Conservation (phyloP, 2,888 invertebrate genomes). For the Patella ulyssiponensis region DNA sequence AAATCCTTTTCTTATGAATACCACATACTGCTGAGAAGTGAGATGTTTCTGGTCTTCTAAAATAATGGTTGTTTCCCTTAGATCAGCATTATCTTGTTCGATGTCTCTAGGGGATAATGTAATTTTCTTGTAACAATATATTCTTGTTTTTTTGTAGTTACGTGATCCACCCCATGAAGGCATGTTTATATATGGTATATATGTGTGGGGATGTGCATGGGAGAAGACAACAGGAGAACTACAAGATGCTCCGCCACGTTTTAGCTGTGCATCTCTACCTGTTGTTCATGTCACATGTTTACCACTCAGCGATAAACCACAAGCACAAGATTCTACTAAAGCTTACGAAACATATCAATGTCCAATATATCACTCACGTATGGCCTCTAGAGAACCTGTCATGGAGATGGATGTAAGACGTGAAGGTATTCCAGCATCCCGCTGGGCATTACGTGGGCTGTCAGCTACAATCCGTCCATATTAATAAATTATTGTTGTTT, state of each 20-base stretch:
- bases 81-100: too few relatives aligned
- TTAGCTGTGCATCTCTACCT: constrained; percentile 64
- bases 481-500: constrained; percentile 33
- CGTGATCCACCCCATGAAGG: constrained; percentile 73
- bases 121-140: too few relatives aligned
- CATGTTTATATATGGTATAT: constrained; percentile 71
- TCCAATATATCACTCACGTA: constrained; percentile 68
- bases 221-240: constrained; percentile 71
- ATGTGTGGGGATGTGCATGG: constrained; percentile 72
- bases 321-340: constrained; percentile 57
- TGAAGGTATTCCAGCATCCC: constrained; percentile 63
- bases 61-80: too few relatives aligned
- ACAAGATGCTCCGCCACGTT: constrained; percentile 66
- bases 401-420: constrained; percentile 68
- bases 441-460: constrained; percentile 70
- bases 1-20: too few relatives aligned
- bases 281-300: constrained; percentile 71
- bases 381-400: constrained; percentile 59
- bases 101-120: too few relatives aligned
- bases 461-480: constrained; percentile 70
- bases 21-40: too few relatives aligned
- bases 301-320: constrained; percentile 64
- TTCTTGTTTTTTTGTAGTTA: constrained; percentile 49
- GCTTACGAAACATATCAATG: constrained; percentile 68
- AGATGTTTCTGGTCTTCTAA: too few relatives aligned